phyloP scores from a whole-genome alignment of 53 echinoderm and acorn worm species.

The Crossaster papposus region DNA sequence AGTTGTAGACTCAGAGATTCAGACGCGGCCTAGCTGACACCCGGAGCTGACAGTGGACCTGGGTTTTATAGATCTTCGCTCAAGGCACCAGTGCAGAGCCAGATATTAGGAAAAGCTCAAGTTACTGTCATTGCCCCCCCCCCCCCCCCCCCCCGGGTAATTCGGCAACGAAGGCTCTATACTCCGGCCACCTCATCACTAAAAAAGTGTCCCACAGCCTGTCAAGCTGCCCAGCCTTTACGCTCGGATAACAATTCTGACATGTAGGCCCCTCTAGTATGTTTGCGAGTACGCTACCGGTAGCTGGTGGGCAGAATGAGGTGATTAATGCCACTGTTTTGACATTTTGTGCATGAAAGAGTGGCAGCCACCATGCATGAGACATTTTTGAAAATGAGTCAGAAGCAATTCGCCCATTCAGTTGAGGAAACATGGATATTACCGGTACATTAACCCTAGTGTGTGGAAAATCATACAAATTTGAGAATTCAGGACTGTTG shows the following conservation, averaged over 20 bases:
- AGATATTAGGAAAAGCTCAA: slow-evolving; percentile 36
- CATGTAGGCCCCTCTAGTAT: neutral
- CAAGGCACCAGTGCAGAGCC: slow-evolving; percentile 18
- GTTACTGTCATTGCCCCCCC: neutral
- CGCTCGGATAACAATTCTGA: slow-evolving; percentile 20
- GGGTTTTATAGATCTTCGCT: slow-evolving; percentile 30
- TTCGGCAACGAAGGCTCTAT: slow-evolving; percentile 12
- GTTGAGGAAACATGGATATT: neutral
- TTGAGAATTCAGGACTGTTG: too few relatives aligned
- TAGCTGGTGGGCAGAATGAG: neutral
- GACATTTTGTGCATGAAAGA: neutral
- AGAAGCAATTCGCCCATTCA: neutral
- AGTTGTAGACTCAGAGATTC: too few relatives aligned
- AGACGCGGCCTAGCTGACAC: too few relatives aligned
- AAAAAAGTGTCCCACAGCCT: slow-evolving; percentile 29
- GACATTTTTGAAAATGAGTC: neutral
- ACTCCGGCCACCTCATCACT: slow-evolving; percentile 10
- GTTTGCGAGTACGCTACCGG: too few relatives aligned
- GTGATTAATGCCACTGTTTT: slow-evolving; percentile 18
- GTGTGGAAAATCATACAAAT: too few relatives aligned
- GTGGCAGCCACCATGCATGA: neutral
- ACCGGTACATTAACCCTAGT: too few relatives aligned
- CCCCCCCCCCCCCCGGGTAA: neutral
- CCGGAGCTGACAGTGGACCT: slow-evolving; percentile 44
- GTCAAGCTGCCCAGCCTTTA: slow-evolving; percentile 23